These are phyloP conservation scores for Phoebastria nigripes DNA, from an alignment of 2,797 vertebrate genomes.

Conservation along the genomic window DNA sequence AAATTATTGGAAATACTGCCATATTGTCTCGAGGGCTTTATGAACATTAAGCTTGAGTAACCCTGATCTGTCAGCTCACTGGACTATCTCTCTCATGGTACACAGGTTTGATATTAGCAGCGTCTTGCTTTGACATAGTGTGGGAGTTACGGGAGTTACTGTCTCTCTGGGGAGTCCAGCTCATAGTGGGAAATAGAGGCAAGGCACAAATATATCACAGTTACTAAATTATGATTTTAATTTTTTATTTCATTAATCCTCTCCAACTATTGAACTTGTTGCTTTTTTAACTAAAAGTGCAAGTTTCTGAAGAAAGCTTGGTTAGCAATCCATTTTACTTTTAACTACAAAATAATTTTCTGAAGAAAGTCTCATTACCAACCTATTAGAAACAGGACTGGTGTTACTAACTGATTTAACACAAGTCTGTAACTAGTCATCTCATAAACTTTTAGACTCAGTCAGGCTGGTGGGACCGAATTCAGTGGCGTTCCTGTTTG, in stretches of 20 bases:
- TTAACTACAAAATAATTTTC: neutral
- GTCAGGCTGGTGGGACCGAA: neutral
- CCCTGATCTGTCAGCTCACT: neutral
- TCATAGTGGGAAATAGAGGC: neutral
- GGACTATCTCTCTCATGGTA: neutral
- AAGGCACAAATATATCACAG: neutral
- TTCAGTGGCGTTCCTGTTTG: neutral
- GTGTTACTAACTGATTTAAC: neutral
- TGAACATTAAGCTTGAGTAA: neutral
- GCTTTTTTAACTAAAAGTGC: neutral
- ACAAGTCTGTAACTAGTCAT: neutral
- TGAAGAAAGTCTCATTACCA: neutral
- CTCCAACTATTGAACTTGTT: neutral
- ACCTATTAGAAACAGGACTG: neutral
- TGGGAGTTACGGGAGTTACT: neutral
- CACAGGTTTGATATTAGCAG: neutral
- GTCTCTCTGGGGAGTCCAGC: neutral
- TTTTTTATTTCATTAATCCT: neutral
- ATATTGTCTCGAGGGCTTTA: neutral
- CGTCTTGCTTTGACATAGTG: neutral
- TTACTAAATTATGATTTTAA: neutral
- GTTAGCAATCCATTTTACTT: neutral
- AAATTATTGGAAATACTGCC: neutral
- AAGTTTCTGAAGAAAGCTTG: neutral
- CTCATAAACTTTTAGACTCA: neutral